These are phyloP conservation scores for Drosophila littoralis DNA, from an alignment of 1,140 invertebrate species.

Conservation along the genomic window DNA sequence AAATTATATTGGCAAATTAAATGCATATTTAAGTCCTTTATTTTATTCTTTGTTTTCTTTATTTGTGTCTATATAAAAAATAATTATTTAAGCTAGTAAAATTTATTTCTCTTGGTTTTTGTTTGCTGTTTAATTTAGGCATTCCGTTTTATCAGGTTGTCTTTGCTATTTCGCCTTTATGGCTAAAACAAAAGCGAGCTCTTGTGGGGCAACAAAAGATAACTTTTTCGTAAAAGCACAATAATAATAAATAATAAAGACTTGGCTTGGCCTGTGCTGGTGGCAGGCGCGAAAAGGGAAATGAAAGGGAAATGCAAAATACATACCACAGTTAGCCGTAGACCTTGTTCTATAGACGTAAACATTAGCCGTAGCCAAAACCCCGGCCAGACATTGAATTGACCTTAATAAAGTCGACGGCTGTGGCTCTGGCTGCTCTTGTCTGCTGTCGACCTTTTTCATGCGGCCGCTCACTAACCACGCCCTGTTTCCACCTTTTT, in stretches of 20 bases:
- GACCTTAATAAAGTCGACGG: slow-evolving; percentile 79
- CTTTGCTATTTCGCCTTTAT: slow-evolving; percentile 5
- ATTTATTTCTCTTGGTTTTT: slow-evolving; percentile 4
- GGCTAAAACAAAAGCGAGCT: slow-evolving; percentile 34
- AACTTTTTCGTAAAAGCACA: slow-evolving; percentile 50
- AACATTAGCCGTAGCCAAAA: slow-evolving; percentile 73
- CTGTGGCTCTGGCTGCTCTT: slow-evolving; percentile 18
- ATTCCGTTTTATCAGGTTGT: slow-evolving; percentile 2
- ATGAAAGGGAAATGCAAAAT: slow-evolving; percentile 58
- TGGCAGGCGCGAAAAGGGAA: slow-evolving; percentile 32
- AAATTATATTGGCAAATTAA: too few relatives aligned
- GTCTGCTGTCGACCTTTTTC: slow-evolving; percentile 51
- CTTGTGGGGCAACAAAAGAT: slow-evolving; percentile 17
- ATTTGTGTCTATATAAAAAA: too few relatives aligned
- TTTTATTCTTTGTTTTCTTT: not conserved
- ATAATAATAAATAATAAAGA: slow-evolving; percentile 66
- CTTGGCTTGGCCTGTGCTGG: slow-evolving; percentile 17
- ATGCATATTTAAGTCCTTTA: not conserved
- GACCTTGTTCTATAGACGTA: slow-evolving; percentile 52
- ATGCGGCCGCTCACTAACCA: slow-evolving; percentile 44
- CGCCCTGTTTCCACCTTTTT: slow-evolving; percentile 23
- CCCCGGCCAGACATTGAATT: slow-evolving; percentile 76
- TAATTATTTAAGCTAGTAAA: not conserved
- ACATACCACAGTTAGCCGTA: slow-evolving; percentile 22
- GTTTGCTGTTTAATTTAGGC: slow-evolving; percentile 17